Evolutionary conservation across 2,888 invertebrate genomes (phyloP).

Genomic region (Ormyrus pomaceus): DNA sequence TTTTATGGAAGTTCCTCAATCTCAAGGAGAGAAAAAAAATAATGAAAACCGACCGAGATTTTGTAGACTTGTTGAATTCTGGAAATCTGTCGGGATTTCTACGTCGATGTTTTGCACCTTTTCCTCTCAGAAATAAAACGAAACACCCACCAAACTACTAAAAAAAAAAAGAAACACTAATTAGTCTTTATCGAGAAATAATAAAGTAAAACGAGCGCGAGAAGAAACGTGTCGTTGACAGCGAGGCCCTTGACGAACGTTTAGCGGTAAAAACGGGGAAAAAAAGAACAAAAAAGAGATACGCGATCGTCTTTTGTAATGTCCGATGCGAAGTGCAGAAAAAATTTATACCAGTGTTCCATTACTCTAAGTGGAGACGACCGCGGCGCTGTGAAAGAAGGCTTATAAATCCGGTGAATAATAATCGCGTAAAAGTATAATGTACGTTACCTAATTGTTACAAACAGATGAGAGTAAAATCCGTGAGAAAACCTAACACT

Average conservation of each 20-base stretch:
- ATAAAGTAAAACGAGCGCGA: background rate
- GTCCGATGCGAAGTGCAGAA: background rate
- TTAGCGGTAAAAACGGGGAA: slow-evolving; percentile 33
- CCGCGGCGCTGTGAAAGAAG: background rate
- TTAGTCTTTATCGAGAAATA: background rate
- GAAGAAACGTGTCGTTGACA: slow-evolving; percentile 21
- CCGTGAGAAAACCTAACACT: slow-evolving; percentile 15
- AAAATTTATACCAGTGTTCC: slow-evolving; percentile 26
- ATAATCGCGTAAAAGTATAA: slow-evolving; percentile 9
- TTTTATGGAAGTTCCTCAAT: slow-evolving; percentile 74
- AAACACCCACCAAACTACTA: background rate
- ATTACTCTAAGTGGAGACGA: slow-evolving; percentile 3
- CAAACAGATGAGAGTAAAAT: background rate
- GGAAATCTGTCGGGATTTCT: slow-evolving; percentile 67
- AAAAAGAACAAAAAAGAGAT: slow-evolving; percentile 9
- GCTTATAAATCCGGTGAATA: background rate
- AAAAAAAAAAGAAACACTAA: background rate
- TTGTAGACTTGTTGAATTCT: slow-evolving; percentile 68
- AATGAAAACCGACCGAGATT: slow-evolving; percentile 66
- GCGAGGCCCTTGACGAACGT: slow-evolving; percentile 22
- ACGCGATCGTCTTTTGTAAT: slow-evolving; percentile 30
- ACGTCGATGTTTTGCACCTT: slow-evolving; percentile 60
- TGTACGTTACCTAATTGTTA: slow-evolving; percentile 31
- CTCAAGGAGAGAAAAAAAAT: slow-evolving; percentile 61
- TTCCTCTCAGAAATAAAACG: slow-evolving; percentile 21